These are phyloP conservation scores for zebrafish (Danio rerio) DNA, from an alignment of 2,113 vertebrate species.

Conservation along the genomic window GRCz12tu NC_133194.1:22601501-22602000, in stretches of 20 bases:
- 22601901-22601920: constrained; percentile 45
- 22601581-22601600: neutral
- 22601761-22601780: constrained; percentile 31
- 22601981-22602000: neutral
- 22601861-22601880: neutral
- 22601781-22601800: constrained; percentile 16
- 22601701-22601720: constrained; percentile 66
- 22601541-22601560: neutral
- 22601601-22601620: neutral
- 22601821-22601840: neutral
- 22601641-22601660: neutral
- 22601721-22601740: constrained; percentile 75
- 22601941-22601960: constrained; percentile 57
- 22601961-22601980: constrained; percentile 4
- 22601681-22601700: constrained; percentile 43
- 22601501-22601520: neutral
- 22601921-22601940: constrained; percentile 46
- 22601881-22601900: neutral
- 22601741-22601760: constrained; percentile 70
- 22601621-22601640: neutral
- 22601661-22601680: constrained; percentile 54
- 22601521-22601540: neutral
- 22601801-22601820: neutral
- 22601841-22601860: neutral
- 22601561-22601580: neutral